Base-by-base conservation (phyloP, 2,797 vertebrate species). In the Ataeniobius toweri region DNA sequence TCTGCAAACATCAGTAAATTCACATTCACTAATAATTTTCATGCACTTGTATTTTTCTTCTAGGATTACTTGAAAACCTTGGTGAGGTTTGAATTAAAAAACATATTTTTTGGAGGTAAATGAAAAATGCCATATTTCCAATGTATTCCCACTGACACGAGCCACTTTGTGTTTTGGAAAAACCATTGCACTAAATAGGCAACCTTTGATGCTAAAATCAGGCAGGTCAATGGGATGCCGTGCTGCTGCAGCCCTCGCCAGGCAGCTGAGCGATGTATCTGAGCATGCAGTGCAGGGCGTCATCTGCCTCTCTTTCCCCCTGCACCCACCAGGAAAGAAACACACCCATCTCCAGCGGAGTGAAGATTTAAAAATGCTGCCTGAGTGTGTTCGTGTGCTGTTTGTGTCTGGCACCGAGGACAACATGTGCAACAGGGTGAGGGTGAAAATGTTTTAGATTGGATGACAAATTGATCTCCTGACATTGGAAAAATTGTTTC, bases 221-320 rank as follows among this genome's bases (percentile, higher is more conserved):
- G 98, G 97, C 79, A 96, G 97, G 85, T 99, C 98, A 1, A 97
- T 99, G 97, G 97, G 98, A 58, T 95, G 96, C 69, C 96, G 97
- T 85, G 97, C 96, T 70, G 97, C 97, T 75, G 96, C 94, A 53
- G 96, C 95, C 81, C 83, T 97, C 39, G 93, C 94, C 79, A 91
- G 88, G 39, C 89, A 89, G 80, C 84, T 95, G 77, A 86, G 79
- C 13, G 85, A 85, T 5, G 80, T 75, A 6, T 88, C 93, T 18
- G 94, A 95, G 73, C 93, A 85, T n/a, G 94, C 94, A 69, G 85
- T 97, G 83, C 95, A 85, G 80, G 97, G 98, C 8, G 93, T 98
- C 14, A 85, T 99, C 82, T 99, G 97, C 86, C 95, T 99, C 76
- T 98, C 97, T 71, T 99, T 98, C 71, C 97, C 97, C 3, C 69